These are phyloP conservation scores for Amphimallon solstitiale DNA, from an alignment of 2,888 invertebrate genomes.

Conservation along the genomic window DNA sequence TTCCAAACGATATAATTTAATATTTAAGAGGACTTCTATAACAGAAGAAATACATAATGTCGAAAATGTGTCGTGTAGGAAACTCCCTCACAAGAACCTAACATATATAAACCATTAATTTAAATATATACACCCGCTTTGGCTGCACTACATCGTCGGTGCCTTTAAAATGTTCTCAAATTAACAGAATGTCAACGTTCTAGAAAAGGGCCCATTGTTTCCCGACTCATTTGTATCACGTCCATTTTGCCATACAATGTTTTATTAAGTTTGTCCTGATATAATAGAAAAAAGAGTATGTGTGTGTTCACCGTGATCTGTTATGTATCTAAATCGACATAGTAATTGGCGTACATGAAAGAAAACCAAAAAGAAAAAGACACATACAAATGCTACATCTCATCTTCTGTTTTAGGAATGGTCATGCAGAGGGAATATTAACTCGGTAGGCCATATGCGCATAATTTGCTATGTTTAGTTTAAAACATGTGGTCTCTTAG, in stretches of 20 bases:
- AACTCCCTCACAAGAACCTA: conserved; percentile 35
- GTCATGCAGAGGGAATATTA: conserved; percentile 29
- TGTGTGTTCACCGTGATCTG: conserved; percentile 5
- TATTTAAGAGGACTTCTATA: not conserved
- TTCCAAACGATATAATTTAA: too few relatives aligned
- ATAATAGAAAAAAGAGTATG: not conserved
- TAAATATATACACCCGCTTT: conserved; percentile 37
- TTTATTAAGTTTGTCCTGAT: conserved; percentile 28
- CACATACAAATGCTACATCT: not conserved
- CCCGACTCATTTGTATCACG: not conserved
- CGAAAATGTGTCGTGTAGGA: conserved; percentile 3
- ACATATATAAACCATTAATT: conserved; percentile 42
- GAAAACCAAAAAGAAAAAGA: conserved; percentile 16
- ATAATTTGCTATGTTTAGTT: conserved; percentile 31
- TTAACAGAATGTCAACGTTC: conserved; percentile 26
- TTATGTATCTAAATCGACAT: conserved; percentile 31
- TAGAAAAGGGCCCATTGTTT: conserved; percentile 26
- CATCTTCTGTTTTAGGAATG: conserved; percentile 30
- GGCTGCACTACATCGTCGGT: conserved; percentile 32
- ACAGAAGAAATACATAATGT: not conserved
- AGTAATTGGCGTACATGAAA: conserved; percentile 25
- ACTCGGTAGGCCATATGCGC: conserved; percentile 31
- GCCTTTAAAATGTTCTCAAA: conserved; percentile 37
- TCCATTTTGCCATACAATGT: conserved; percentile 24
- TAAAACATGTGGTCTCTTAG: conserved; percentile 21